phyloP scores from a whole-genome alignment of 2,888 invertebrate species.

The Lithodes maja region DNA sequence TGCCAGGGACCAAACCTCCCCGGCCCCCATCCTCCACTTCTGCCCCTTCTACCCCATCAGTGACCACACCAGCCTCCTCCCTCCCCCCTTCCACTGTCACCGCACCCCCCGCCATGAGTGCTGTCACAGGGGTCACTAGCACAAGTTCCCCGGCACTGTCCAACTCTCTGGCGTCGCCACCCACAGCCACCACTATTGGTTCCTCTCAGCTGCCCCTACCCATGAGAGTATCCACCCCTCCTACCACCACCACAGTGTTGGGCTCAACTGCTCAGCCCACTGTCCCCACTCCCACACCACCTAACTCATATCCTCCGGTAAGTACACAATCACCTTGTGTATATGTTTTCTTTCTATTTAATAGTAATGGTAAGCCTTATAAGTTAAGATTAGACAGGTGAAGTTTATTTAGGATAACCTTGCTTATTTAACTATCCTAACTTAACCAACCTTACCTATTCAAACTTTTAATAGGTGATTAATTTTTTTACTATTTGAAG shows the following conservation, averaged over 20 bases:
- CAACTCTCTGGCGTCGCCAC: conserved; percentile 70
- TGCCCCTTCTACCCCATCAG: conserved; percentile 69
- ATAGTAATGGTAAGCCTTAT: too few species aligned
- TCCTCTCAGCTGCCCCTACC: conserved; percentile 71
- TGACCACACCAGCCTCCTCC: conserved; percentile 78
- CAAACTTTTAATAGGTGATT: too few species aligned
- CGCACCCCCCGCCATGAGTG: conserved; percentile 76
- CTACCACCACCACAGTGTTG: conserved; percentile 74
- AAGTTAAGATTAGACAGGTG: too few species aligned
- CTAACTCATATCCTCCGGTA: conserved; percentile 70
- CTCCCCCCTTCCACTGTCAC: conserved; percentile 74
- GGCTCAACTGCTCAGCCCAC: conserved; percentile 70
- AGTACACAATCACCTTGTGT: conserved; percentile 39
- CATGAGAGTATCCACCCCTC: conserved; percentile 74
- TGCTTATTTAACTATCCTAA: too few species aligned
- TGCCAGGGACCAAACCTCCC: conserved; percentile 74
- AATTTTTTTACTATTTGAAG: too few species aligned
- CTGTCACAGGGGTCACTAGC: conserved; percentile 67
- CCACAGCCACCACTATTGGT: conserved; percentile 71
- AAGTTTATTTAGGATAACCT: too few species aligned
- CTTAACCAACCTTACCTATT: too few species aligned
- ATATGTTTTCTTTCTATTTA: too few species aligned
- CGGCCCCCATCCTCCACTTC: conserved; percentile 76
- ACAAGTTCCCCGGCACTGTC: conserved; percentile 71
- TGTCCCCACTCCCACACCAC: conserved; percentile 60